Evolutionary conservation across 2,797 vertebrate genomes (phyloP).

Genomic region (Cottoperca gobio): DNA sequence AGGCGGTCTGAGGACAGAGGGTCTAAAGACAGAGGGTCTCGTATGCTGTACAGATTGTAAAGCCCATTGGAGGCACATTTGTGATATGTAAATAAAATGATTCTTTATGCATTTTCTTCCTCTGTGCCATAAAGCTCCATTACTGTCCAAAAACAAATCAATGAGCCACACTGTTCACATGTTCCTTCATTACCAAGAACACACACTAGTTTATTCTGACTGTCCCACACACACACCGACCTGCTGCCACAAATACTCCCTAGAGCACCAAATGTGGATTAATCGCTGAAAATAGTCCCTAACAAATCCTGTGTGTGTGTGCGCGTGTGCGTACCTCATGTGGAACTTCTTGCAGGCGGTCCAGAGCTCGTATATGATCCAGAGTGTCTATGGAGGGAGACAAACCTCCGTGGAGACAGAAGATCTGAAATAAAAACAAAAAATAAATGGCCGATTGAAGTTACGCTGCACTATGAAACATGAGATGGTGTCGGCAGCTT

Average conservation of each 20-base stretch:
- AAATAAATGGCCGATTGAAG: background rate
- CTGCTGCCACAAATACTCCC: background rate
- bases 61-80: no score
- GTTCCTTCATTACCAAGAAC: no score
- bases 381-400: conserved; percentile 98
- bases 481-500: background rate
- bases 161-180: no score
- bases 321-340: conserved; percentile 87
- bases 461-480: background rate
- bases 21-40: no score
- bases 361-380: conserved; percentile 97
- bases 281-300: background rate
- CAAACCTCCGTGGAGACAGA: conserved; percentile 96
- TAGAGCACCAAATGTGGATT: no score
- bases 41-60: no score
- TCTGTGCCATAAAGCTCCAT: no score
- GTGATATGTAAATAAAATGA: no score
- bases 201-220: background rate
- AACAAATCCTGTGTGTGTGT: background rate
- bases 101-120: no score
- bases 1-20: no score
- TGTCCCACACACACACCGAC: background rate
- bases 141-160: no score
- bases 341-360: conserved; percentile 96
- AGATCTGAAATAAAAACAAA: conserved; percentile 84